Base-by-base conservation (phyloP, 2,888 invertebrate genomes). In the Himalopsyche tibetana region DNA sequence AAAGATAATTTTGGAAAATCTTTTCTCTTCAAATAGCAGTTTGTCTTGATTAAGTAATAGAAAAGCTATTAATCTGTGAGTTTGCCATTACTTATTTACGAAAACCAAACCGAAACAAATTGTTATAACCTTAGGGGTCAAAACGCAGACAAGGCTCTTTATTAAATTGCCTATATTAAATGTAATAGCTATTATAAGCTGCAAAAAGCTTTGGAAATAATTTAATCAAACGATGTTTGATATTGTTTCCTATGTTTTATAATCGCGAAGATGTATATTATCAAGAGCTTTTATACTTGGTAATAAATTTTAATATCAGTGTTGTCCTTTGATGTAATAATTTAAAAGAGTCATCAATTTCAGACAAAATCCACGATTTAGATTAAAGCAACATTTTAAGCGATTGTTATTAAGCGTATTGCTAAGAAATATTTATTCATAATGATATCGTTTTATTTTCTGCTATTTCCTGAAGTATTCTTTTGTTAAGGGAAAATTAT, bases 101-200 rank as follows among this genome's bases (percentile, higher is more conserved):
- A 63, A 63, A 63, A 63, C 19, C 5, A 19, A 63, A n/a, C 63
- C 63, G 63, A 63, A 63, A 63, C 63, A 63, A 28, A 63, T 63
- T 63, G 63, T 63, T 63, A 63, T 63, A 63, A 63, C 63, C 63
- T 63, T 63, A 28, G 19, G 63, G 63, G 19, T 63, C 63, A 63
- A 63, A 63, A 63, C 63, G 63, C 63, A 63, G 63, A 63, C 63
- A 19, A 6, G 9, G 63, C 63, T 6, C 63, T 63, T 63, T 63
- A 63, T 63, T 63, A 63, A 63, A 63, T 63, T 63, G 15, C 63
- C 63, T 63, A 63, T 63, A 63, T 63, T 63, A 63, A 63, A 28
- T 63, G 63, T n/a, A 63, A 63, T 63, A 63, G 63, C 19, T 63
- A 63, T 63, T 63, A 63, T 63, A 19, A 19, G 63, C 63, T 28